Percentiles rank a stretch among this genome's conserved stretches.
Conservation (phyloP, 2,113 vertebrate species). For the Bubo bubo region DNA sequence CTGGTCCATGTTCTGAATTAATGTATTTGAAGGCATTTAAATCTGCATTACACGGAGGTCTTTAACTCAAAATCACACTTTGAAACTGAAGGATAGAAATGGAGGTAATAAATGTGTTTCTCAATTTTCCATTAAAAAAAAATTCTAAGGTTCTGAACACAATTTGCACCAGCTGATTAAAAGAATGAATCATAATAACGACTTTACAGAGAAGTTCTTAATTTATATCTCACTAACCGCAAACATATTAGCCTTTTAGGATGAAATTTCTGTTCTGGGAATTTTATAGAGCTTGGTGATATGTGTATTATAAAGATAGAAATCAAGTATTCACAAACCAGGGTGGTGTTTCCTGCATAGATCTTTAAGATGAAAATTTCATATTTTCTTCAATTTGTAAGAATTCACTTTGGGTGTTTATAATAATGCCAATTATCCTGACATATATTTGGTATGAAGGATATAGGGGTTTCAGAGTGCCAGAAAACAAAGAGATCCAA, state of each 20-base stretch:
- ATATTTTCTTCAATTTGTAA: not conserved
- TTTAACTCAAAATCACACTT: not conserved
- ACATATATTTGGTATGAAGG: not conserved
- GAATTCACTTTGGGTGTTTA: not conserved
- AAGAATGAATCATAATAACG: not conserved
- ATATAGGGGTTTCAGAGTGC: not conserved
- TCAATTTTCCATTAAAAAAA: not conserved
- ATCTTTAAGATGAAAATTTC: not conserved
- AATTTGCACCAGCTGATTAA: conserved; percentile 1
- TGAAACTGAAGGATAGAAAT: not conserved
- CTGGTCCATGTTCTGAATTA: not conserved
- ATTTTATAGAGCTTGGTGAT: not conserved
- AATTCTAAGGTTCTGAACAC: not conserved
- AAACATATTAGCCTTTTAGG: not conserved
- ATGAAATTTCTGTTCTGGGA: not conserved
- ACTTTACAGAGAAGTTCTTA: not conserved
- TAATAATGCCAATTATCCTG: not conserved
- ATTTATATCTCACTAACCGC: conserved; percentile 6
- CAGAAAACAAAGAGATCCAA: not conserved
- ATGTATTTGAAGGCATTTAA: not conserved
- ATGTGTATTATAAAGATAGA: not conserved
- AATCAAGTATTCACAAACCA: not conserved
- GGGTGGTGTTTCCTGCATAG: not conserved
- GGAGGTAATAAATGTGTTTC: not conserved
- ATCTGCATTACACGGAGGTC: not conserved